These are phyloP conservation scores for Eclectus roratus DNA, from an alignment of 2,113 vertebrate species.

Conservation along the genomic window DNA sequence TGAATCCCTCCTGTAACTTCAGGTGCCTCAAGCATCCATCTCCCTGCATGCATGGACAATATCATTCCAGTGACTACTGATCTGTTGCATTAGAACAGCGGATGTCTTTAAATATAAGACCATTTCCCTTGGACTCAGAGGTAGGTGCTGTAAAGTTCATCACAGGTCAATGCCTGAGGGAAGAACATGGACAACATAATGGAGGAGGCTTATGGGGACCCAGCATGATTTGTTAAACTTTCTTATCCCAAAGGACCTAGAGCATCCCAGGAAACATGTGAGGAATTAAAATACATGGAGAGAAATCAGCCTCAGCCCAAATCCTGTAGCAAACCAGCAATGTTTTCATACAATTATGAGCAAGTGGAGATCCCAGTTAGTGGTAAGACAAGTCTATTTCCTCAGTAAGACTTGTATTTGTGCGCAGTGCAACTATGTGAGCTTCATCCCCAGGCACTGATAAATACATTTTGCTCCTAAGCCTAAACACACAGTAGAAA, in stretches of 20 bases:
- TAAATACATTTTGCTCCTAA: not conserved
- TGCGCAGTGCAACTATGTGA: not conserved
- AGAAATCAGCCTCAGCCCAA: not conserved
- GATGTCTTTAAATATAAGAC: not conserved
- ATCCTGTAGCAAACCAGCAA: not conserved
- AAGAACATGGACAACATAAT: not conserved
- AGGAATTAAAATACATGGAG: not conserved
- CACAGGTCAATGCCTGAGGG: not conserved
- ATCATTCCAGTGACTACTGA: not conserved
- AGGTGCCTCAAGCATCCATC: not conserved
- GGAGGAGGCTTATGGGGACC: not conserved
- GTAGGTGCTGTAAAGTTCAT: not conserved
- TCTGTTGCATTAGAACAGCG: not conserved
- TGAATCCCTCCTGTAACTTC: not conserved
- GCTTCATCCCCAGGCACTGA: not conserved
- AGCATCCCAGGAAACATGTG: not conserved
- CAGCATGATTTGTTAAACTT: not conserved
- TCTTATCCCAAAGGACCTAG: not conserved
- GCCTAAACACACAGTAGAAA: not conserved
- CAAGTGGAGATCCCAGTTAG: not conserved
- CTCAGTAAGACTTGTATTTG: not conserved
- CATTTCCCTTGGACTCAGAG: not conserved
- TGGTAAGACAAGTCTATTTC: not conserved
- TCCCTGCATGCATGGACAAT: not conserved
- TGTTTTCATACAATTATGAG: not conserved